Base-by-base conservation (phyloP, 2,888 invertebrate genomes). In the Hoplodrina ambigua region DNA sequence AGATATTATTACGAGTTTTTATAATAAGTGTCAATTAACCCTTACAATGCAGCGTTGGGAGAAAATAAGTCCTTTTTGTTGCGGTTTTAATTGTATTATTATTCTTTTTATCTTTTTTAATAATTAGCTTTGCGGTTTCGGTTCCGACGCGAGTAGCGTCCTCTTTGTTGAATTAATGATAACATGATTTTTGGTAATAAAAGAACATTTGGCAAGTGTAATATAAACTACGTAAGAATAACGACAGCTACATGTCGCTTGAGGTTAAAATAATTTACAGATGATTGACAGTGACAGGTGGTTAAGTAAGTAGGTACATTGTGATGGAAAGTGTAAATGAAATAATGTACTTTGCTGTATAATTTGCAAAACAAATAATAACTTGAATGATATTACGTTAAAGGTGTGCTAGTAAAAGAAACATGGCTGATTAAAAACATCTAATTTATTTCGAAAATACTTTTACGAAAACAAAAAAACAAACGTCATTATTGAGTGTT, bases 61-160 rank as follows among this genome's bases (percentile, higher is more conserved):
- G 83, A 86, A 85, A 86, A 86, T 82, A 59, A 83, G 83, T 79
- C 76, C 73, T 82, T 87, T 77, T 69, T 84, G 83, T 90, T 93
- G 93, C 82, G 91, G 92, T 91, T 90, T 87, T 91, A 91, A 91
- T 93, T 91, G 89, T 91, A 84, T 86, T 88, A 67, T 85, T 53
- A 68, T 74, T 73, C 50, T 59, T 77, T n/a, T 64, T 75, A 54
- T 72, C 15, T 75, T 73, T 81, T 78, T 77, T 68, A 56, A 74
- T 84, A 78, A 82, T 77, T 80, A 71, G 54, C 53, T 52, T 59
- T 81, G 83, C 54, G 83, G 84, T 79, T 83, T 69, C 41, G 58
- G 50, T 55, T 55, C 63, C 41, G 44, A 53, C 19, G 63, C 64
- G 57, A 54, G 67, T 73, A 62, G 56, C 63, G 69, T 59, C 57